Percentiles rank a stretch among this genome's conserved stretches.
These are phyloP conservation scores for Ophion costatus DNA, from an alignment of 2,888 invertebrate species.

Conservation along the genomic window DNA sequence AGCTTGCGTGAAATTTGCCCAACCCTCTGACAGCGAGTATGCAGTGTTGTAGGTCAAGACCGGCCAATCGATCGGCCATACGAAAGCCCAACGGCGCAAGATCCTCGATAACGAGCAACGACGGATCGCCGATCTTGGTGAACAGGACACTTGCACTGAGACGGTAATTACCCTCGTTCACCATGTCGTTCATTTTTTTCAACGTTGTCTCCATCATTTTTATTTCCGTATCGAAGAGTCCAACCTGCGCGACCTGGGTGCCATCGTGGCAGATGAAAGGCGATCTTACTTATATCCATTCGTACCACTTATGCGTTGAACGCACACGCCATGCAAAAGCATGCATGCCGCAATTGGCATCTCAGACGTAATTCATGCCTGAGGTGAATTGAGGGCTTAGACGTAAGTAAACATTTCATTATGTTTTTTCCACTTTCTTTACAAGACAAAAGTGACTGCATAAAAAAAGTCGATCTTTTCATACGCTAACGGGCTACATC, in stretches of 20 bases:
- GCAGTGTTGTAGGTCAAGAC: slow-evolving; percentile 85
- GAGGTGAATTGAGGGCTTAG: too few relatives aligned
- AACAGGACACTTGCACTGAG: slow-evolving; percentile 78
- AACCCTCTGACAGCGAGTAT: slow-evolving; percentile 84
- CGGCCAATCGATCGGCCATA: slow-evolving; percentile 84
- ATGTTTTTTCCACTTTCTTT: too few relatives aligned
- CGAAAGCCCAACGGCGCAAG: slow-evolving; percentile 85
- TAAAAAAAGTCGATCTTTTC: too few relatives aligned
- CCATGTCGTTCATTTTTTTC: slow-evolving; percentile 76
- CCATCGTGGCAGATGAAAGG: neutral
- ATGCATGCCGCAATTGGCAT: too few relatives aligned
- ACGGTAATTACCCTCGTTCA: slow-evolving; percentile 66
- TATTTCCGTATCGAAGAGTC: slow-evolving; percentile 77
- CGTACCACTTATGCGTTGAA: neutral
- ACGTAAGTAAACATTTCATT: too few relatives aligned
- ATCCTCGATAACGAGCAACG: slow-evolving; percentile 85
- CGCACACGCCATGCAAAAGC: too few relatives aligned
- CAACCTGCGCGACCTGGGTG: slow-evolving; percentile 71
- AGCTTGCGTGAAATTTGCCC: slow-evolving; percentile 86
- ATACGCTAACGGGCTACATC: too few relatives aligned
- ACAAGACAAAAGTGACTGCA: too few relatives aligned
- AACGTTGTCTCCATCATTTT: slow-evolving; percentile 77
- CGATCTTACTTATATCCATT: slow-evolving; percentile 1
- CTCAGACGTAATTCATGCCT: too few relatives aligned
- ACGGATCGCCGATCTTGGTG: slow-evolving; percentile 77